These are phyloP conservation scores for Zosterops japonicus DNA, from an alignment of 2,113 vertebrate genomes.

Conservation along the genomic window DNA sequence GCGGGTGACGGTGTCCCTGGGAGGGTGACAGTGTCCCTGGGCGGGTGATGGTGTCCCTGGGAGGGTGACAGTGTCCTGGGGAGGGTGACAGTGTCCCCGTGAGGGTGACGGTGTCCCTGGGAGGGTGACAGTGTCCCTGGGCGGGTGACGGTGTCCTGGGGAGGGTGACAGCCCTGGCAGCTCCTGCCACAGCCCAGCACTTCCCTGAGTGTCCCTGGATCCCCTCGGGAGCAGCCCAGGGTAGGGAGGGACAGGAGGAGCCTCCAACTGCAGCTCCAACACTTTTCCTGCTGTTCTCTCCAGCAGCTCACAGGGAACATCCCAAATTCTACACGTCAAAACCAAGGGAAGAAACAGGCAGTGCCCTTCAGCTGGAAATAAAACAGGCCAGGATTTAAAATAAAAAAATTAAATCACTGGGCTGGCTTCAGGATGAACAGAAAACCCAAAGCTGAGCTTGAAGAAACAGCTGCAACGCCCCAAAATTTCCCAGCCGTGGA, in stretches of 20 bases:
- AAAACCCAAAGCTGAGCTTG: not conserved
- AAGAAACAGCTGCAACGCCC: not conserved
- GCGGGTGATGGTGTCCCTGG: not conserved
- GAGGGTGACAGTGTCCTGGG: too few species aligned
- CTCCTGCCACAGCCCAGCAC: not conserved
- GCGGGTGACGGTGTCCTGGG: accelerated
- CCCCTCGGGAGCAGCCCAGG: too few species aligned
- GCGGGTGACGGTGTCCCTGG: not conserved
- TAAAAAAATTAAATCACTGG: not conserved
- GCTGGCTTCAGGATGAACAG: not conserved
- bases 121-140: accelerated
- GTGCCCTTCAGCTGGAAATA: not conserved
- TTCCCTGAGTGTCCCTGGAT: not conserved
- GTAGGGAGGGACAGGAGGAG: not conserved
- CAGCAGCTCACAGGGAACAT: not conserved
- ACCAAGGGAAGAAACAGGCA: not conserved
- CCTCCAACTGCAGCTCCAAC: not conserved
- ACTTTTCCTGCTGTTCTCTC: not conserved
- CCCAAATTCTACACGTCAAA: not conserved
- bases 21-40: accelerated
- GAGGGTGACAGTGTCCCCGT: too few species aligned
- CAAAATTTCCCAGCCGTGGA: not conserved
- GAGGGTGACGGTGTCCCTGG: too few species aligned
- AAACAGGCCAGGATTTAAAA: not conserved
- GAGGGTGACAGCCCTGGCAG: not conserved